Evolutionary conservation across 2,113 vertebrate genomes (phyloP).

Genomic region (Gasterosteus aculeatus): DNA sequence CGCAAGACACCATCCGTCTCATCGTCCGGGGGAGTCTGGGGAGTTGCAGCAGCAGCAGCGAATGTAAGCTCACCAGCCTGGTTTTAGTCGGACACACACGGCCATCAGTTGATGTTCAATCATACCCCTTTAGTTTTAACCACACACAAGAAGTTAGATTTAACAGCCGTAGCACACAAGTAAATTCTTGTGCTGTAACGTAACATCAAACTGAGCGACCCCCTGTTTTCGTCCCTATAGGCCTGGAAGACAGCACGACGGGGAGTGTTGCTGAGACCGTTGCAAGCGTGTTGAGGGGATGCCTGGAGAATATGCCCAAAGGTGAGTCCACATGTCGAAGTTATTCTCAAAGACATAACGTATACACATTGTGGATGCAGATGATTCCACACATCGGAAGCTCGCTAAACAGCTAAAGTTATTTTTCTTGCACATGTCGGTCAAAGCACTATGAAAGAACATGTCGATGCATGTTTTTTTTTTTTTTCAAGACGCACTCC

Average conservation of each 20-base stretch:
- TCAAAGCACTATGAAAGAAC: background rate
- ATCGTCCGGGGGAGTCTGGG: constrained; percentile 96
- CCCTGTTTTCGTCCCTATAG: constrained; percentile 72
- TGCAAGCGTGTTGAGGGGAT: constrained; percentile 89
- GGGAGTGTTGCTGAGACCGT: constrained; percentile 94
- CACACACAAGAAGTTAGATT: background rate
- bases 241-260: constrained; percentile 93
- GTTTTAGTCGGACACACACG: background rate
- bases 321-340: constrained; percentile 63
- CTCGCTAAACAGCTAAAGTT: background rate
- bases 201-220: constrained; percentile 9
- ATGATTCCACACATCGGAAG: background rate
- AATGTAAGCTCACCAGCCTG: constrained; percentile 85
- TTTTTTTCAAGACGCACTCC: background rate
- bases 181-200: background rate
- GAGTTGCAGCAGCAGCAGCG: constrained; percentile 97
- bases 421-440: background rate
- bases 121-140: background rate
- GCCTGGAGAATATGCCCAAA: constrained; percentile 94
- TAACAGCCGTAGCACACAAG: background rate
- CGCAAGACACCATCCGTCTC: constrained; percentile 91
- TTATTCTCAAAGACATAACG: background rate
- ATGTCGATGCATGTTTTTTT: background rate
- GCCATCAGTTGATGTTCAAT: background rate
- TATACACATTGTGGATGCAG: background rate